These are phyloP conservation scores for Diabrotica virgifera DNA, from an alignment of 1,140 invertebrate species.

Conservation along the genomic window DNA sequence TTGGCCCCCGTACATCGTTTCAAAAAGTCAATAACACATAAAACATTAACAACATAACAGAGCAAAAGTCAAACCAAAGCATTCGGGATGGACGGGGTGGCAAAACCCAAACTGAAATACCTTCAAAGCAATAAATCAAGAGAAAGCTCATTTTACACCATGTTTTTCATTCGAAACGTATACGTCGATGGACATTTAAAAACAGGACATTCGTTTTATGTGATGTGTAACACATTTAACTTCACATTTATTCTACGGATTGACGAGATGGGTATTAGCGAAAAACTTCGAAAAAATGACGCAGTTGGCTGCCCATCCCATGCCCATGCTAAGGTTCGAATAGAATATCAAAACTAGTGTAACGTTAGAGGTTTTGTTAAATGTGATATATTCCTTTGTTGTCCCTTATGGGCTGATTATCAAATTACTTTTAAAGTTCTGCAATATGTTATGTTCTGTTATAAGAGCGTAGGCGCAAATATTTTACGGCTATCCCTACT, in stretches of 20 bases:
- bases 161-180: constrained; percentile 7
- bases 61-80: neutral
- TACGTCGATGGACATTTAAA: constrained; percentile 12
- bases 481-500: too few relatives aligned
- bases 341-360: neutral
- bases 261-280: neutral
- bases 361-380: too few relatives aligned
- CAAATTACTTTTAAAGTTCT: too few relatives aligned
- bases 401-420: too few relatives aligned
- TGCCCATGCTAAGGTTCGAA: constrained; percentile 1
- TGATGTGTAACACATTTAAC: constrained; percentile 7
- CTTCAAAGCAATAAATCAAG: constrained; percentile 4
- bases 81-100: neutral
- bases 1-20: neutral
- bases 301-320: neutral
- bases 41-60: neutral
- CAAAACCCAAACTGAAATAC: constrained; percentile 6
- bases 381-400: too few relatives aligned
- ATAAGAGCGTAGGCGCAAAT: too few relatives aligned
- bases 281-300: constrained; percentile 6
- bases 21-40: constrained; percentile 3
- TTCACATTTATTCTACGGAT: constrained; percentile 5
- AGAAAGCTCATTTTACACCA: constrained; percentile 9
- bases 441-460: too few relatives aligned
- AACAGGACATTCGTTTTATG: constrained; percentile 11